Evolutionary conservation across 2,888 invertebrate species (phyloP), one percentile per base, ranked within the genome.

Genomic region (Polydrusus tereticollis): DNA sequence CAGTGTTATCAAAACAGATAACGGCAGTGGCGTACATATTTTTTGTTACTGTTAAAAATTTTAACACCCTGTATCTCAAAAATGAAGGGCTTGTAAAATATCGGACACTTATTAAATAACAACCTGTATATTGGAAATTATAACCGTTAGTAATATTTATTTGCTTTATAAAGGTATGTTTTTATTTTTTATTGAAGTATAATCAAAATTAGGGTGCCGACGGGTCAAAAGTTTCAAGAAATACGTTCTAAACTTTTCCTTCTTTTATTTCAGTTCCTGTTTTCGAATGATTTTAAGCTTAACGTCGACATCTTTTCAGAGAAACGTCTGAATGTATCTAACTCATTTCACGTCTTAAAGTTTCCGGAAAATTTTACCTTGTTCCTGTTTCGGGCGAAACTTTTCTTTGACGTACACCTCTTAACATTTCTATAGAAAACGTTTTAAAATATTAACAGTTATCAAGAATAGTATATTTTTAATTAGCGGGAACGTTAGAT

Each of bases 311-410:
- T 47, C 7, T 23, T 47, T 47, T 23, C 47, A 47, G n/a, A 23
- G n/a, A 47, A 23, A 21, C 20, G 6, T 47, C 47, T 21, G 23
- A 47, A 47, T 47, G 20, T 47, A 47, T 5, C n/a, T 47, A 47
- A 47, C 23, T 47, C n/a, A 47, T 23, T 47, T 47, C n/a, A 47
- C 10, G 47, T 23, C 47, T 47, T n/a, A 47, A 45, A 47, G 23
- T 47, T 47, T 21, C 10, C 2, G 21, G 47, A 47, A 47, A 21
- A 23, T 47, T 23, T 12, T 23, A 23, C n/a, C 23, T 47, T 45
- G 21, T 47, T 47, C 23, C n/a, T 47, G 1, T 47, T 47, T 47
- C 1, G 21, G n/a, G 5, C 3, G 47, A 47, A 21, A 47, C 23
- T 45, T 47, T 47, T 2, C 47, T 12, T 47, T 47, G 47, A 23